Evolutionary conservation across 2,113 vertebrate species (phyloP).

Genomic region (Octodon degus): DNA sequence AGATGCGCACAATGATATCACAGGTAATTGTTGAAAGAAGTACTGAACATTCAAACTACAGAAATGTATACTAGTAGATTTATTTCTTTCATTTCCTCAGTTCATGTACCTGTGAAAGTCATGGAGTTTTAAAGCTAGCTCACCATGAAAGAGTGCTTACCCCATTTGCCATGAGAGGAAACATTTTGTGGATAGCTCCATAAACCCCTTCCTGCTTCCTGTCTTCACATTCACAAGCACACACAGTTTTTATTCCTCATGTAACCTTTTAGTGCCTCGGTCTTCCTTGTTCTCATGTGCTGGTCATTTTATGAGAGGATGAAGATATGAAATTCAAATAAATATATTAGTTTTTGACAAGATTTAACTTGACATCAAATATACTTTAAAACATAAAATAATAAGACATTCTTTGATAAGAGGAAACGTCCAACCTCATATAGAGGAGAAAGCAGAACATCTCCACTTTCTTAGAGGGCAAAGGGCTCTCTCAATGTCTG

Average conservation of each 20-base stretch:
- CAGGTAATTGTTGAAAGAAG: neutral
- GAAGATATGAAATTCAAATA: neutral
- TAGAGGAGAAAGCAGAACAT: neutral
- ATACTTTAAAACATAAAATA: neutral
- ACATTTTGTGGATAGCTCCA: neutral
- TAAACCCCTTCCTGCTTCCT: neutral
- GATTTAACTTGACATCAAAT: neutral
- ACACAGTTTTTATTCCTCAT: neutral
- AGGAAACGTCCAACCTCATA: neutral
- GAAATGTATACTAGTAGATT: neutral
- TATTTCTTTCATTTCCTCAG: neutral
- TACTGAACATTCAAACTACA: neutral
- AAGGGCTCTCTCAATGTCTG: neutral
- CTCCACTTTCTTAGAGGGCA: neutral
- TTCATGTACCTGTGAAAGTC: slow-evolving; percentile 1
- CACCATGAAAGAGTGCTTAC: neutral
- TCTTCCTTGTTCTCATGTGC: neutral
- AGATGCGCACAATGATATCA: neutral
- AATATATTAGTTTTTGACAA: neutral
- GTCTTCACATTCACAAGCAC: neutral
- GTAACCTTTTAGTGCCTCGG: neutral
- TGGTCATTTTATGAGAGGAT: neutral
- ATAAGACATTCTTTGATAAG: neutral
- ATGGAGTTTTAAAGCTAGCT: neutral
- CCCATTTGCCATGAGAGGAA: neutral